A percentile compares a stretch with the other conserved stretches of the same genome.
These are phyloP conservation scores for Ylistrum balloti DNA, from an alignment of 1,140 invertebrate species.

Conservation along the genomic window DNA sequence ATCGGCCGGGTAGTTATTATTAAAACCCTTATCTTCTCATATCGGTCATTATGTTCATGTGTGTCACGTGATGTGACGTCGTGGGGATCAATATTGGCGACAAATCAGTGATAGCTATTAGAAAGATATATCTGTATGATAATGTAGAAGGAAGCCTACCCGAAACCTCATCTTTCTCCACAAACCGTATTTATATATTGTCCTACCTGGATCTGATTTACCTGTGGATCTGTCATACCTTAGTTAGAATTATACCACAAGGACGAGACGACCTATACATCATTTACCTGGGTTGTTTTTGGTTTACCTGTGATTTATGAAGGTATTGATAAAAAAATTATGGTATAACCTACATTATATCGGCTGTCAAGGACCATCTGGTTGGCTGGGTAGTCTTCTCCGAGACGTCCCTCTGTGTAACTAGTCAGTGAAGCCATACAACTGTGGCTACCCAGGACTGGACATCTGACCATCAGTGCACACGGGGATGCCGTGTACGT, in stretches of 20 bases:
- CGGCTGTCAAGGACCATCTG: not conserved
- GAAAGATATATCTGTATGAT: not conserved
- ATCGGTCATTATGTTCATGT: conserved; percentile 16
- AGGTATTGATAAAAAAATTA: conserved; percentile 36
- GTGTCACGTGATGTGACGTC: conserved; percentile 37
- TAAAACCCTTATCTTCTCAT: conserved; percentile 3
- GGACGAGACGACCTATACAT: not conserved
- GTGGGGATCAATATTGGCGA: conserved; percentile 29
- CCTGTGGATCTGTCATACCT: not conserved
- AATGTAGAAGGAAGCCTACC: conserved; percentile 29
- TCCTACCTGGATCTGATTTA: not conserved
- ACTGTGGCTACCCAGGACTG: conserved; percentile 27
- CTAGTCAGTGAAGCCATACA: not conserved
- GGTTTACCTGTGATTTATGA: conserved; percentile 5
- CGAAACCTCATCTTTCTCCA: conserved; percentile 12
- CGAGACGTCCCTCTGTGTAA: not conserved
- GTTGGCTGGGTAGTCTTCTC: not conserved
- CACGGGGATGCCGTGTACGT: conserved; percentile 6
- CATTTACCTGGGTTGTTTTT: conserved; percentile 8
- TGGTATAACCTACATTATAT: conserved; percentile 29
- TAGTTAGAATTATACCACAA: not conserved
- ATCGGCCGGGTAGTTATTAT: not conserved
- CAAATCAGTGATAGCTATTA: conserved; percentile 16
- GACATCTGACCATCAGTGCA: not conserved
- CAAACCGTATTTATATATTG: not conserved